These are phyloP conservation scores for Ophonus ardosiacus DNA, from an alignment of 2,888 invertebrate species.

Conservation along the genomic window DNA sequence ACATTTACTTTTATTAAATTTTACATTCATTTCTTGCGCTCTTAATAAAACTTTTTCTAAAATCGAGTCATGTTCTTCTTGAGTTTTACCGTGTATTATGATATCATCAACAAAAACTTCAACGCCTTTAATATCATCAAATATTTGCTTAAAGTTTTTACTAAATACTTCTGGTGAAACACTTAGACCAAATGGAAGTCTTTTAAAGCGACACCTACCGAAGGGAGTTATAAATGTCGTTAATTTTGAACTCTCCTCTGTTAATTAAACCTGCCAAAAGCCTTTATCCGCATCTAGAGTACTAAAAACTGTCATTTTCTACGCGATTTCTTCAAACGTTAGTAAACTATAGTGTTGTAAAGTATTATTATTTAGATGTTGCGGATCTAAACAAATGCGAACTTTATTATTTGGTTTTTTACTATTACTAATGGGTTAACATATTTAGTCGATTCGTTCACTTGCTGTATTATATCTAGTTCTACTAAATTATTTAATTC, in stretches of 20 bases:
- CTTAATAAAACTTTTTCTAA: slow-evolving; percentile 66
- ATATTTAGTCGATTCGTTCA: not conserved
- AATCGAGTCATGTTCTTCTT: slow-evolving; percentile 67
- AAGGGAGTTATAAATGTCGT: slow-evolving; percentile 68
- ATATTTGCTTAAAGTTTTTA: slow-evolving; percentile 58
- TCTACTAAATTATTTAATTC: not conserved
- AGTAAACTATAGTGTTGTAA: slow-evolving; percentile 67
- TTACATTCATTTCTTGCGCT: slow-evolving; percentile 58
- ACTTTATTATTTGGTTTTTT: slow-evolving; percentile 60
- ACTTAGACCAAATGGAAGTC: slow-evolving; percentile 67
- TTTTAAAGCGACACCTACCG: slow-evolving; percentile 67
- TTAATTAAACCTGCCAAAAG: too few species aligned
- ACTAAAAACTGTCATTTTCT: slow-evolving; percentile 66
- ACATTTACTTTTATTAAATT: slow-evolving; percentile 65
- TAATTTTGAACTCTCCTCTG: slow-evolving; percentile 66
- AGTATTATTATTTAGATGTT: slow-evolving; percentile 67
- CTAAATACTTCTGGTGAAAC: slow-evolving; percentile 66
- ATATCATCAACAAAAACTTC: slow-evolving; percentile 69
- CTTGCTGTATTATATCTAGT: not conserved
- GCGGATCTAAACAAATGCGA: slow-evolving; percentile 68
- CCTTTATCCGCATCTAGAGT: too few species aligned
- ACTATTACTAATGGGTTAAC: not conserved
- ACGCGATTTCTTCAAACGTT: slow-evolving; percentile 67
- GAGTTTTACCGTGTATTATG: slow-evolving; percentile 66
- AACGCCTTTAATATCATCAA: slow-evolving; percentile 66